Percentiles rank a stretch among this genome's conserved stretches.
Conservation (phyloP, 1,140 invertebrate species). For the Ips typographus region DNA sequence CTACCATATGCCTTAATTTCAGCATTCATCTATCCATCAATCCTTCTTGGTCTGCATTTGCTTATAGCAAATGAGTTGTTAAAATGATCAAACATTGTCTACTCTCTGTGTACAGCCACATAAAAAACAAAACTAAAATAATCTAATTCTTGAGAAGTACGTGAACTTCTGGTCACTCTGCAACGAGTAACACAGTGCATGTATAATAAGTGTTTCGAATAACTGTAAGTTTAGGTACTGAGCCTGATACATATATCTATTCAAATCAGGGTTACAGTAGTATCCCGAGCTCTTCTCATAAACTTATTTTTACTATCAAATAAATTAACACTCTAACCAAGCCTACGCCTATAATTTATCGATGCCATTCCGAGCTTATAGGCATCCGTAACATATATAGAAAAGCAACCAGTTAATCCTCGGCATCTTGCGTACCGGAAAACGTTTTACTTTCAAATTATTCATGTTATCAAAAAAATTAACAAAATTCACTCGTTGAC, state of each 20-base stretch:
- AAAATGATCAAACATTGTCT: too few species aligned
- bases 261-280: conserved; percentile 14
- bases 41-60: too few species aligned
- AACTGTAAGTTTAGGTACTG: background rate
- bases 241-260: conserved; percentile 10
- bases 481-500: conserved; percentile 3
- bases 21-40: too few species aligned
- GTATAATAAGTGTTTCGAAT: background rate
- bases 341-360: conserved; percentile 27
- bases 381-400: conserved; percentile 11
- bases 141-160: too few species aligned
- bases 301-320: conserved; percentile 27
- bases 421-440: conserved; percentile 19
- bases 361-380: conserved; percentile 20
- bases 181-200: too few species aligned
- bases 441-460: conserved; percentile 5
- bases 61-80: too few species aligned
- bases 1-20: too few species aligned
- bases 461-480: conserved; percentile 6
- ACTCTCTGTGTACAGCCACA: too few species aligned
- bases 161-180: too few species aligned
- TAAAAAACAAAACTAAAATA: too few species aligned
- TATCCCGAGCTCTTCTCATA: conserved; percentile 8
- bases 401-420: conserved; percentile 5
- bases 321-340: conserved; percentile 27